Evolutionary conservation across 2,113 vertebrate genomes (phyloP), one percentile per base, ranked within the genome.

Genomic region (Ochotona curzoniae): DNA sequence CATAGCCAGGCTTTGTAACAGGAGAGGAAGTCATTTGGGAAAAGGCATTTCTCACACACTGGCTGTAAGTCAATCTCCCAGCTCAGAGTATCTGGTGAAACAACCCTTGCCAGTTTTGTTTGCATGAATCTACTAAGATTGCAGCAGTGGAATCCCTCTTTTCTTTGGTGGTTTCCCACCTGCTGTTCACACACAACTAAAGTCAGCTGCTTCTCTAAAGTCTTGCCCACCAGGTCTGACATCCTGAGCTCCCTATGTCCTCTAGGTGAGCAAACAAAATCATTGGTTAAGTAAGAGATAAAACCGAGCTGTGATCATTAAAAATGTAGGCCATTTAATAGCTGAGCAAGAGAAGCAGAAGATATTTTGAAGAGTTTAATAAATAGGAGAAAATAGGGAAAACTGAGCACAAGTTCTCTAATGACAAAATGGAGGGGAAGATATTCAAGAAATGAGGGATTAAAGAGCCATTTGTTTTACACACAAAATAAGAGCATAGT

Each of bases 1-100:
- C 2, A 14, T 49, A 96, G 70, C 28, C 90, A 94, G 93, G 35
- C 74, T 87, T 61, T 93, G 90, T 95, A 97, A 96, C 1, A 76
- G 44, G 61, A 93, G 95, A 94, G 70, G 61, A 97, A 97, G 93
- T 96, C 25, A 94, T 95, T 76, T 96, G 93, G 93, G 97, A 96
- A 97, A 96, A 23, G 5, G 49, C 54, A 74, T 91, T 96, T 92
- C 84, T 96, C 91, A 80, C 92, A 94, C 60, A 51, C 67, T 49
- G 49, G 21, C 47, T 97, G 28, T 78, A 90, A 97, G 75, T 61
- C 49, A 57, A 21, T 89, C 47, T 97, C 87, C 73, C 11, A n/a
- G 73, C 67, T 86, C 93, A 93, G 89, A 88, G 88, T 75, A 95
- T 93, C 86, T 49, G 76, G 92, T 93, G 93, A 64, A 96, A 87